Conservation (phyloP, 1,140 invertebrate species). For the Vanessa tameamea region DNA sequence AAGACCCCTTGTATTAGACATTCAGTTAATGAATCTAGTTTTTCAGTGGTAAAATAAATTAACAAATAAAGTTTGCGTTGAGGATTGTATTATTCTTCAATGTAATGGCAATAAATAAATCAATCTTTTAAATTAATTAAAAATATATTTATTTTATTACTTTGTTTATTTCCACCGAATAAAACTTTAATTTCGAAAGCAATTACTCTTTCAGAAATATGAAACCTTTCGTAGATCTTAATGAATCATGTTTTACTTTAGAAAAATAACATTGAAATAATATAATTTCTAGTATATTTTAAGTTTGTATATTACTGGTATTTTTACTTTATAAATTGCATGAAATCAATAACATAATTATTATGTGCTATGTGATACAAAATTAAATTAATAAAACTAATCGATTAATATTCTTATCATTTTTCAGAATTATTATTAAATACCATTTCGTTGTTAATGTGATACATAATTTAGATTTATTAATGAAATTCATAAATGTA, state of each 20-base stretch:
- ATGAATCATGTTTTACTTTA: neutral
- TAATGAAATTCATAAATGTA: too few relatives aligned
- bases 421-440: too few relatives aligned
- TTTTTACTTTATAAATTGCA: neutral
- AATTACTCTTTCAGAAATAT: slow-evolving; percentile 2
- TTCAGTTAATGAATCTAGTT: slow-evolving; percentile 24
- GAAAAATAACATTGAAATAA: slow-evolving; percentile 7
- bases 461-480: too few relatives aligned
- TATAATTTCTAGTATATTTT: neutral
- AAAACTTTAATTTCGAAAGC: neutral
- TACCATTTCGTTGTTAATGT: too few relatives aligned
- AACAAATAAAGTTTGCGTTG: neutral
- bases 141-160: neutral
- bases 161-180: neutral
- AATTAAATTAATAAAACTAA: too few relatives aligned
- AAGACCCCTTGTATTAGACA: slow-evolving; percentile 17
- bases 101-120: too few relatives aligned
- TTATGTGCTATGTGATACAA: too few relatives aligned
- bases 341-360: too few relatives aligned
- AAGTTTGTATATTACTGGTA: neutral
- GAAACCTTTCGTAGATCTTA: slow-evolving; percentile 4
- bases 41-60: slow-evolving; percentile 8
- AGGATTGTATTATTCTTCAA: too few relatives aligned
- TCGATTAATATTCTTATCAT: too few relatives aligned
- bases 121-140: neutral